These are phyloP conservation scores for Coptodon rendalli DNA, from an alignment of 2,113 vertebrate species.

Conservation along the genomic window DNA sequence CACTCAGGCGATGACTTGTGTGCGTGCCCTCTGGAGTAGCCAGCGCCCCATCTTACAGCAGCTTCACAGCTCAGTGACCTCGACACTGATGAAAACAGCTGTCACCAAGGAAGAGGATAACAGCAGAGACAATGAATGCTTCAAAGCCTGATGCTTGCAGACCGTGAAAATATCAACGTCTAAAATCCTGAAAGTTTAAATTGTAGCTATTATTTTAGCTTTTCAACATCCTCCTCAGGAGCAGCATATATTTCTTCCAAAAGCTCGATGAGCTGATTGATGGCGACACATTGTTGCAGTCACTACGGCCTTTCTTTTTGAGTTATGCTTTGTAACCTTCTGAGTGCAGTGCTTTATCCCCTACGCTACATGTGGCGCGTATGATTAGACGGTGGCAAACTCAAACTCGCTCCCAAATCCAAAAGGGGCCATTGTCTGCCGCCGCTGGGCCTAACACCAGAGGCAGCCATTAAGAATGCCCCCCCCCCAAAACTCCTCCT, in stretches of 20 bases:
- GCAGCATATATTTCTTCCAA: not conserved
- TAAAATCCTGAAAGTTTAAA: not conserved
- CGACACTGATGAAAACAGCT: slow-evolving; percentile 49
- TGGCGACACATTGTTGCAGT: not conserved
- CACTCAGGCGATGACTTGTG: slow-evolving; percentile 27
- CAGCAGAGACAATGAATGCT: slow-evolving; percentile 7
- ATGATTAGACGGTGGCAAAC: slow-evolving; percentile 25
- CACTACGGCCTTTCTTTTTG: not conserved
- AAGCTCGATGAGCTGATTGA: not conserved
- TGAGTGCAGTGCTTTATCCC: slow-evolving; percentile 19
- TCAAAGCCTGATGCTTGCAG: slow-evolving; percentile 7
- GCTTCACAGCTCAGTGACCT: slow-evolving; percentile 47
- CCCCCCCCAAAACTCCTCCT: not conserved
- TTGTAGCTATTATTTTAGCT: not conserved
- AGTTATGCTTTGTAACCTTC: slow-evolving; percentile 27
- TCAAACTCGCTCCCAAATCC: slow-evolving; percentile 3
- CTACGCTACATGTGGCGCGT: slow-evolving; percentile 23
- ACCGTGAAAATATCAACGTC: not conserved
- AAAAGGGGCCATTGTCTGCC: slow-evolving; percentile 37
- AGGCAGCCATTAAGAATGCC: slow-evolving; percentile 35
- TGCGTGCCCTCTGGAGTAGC: slow-evolving; percentile 24
- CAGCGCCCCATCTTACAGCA: slow-evolving; percentile 31
- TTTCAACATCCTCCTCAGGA: not conserved
- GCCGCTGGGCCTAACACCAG: slow-evolving; percentile 36
- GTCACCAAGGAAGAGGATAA: slow-evolving; percentile 48